Evolutionary conservation across 2,888 invertebrate species (phyloP), one percentile per base, ranked within the genome.

Genomic region (Papilio demoleus): DNA sequence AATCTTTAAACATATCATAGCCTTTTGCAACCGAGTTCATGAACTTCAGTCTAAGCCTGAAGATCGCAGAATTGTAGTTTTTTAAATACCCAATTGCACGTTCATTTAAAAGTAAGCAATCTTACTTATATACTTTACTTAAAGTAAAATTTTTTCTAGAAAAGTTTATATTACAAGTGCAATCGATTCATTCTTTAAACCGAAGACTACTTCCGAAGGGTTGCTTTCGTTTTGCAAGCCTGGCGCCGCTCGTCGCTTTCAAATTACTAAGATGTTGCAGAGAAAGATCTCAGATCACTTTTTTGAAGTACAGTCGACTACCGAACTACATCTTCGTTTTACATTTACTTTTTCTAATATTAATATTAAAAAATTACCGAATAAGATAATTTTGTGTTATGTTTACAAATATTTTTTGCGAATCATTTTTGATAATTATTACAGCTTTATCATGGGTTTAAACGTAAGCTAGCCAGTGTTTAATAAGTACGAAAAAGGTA

Each of bases 251-350:
- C 72, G 70, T 75, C 77, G 84, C 87, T 88, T 87, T 88, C 86
- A 86, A 84, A 87, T 88, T 83, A 86, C 84, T 78, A 85, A 86
- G 87, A 86, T 75, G 81, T 75, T 76, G 81, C 76, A 79, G 84
- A 76, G 75, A 82, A 76, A 81, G 81, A 82, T 84, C 74, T 77
- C 73, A 75, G 72, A 79, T 79, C 80, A 80, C 74, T 79, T 79
- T 75, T 70, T 74, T 72, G 59, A 68, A 27, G 85, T 86, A 88
- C 85, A 83, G 72, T 83, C 73, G 56, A 27, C 27, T 38, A 8
- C 17, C 6, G 4, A 47, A 59, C 31, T 31, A 5, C 58, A 14
- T 47, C 1, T 31, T 70, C 31, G 27, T 34, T 40, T 61, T 42
- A n/a, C 12, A 53, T 58, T n/a, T 27, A 24, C 34, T 42, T 42